These are phyloP conservation scores for Siderastrea siderea DNA, from an alignment of 92 coral and sea anemone genomes.

Conservation along the genomic window DNA sequence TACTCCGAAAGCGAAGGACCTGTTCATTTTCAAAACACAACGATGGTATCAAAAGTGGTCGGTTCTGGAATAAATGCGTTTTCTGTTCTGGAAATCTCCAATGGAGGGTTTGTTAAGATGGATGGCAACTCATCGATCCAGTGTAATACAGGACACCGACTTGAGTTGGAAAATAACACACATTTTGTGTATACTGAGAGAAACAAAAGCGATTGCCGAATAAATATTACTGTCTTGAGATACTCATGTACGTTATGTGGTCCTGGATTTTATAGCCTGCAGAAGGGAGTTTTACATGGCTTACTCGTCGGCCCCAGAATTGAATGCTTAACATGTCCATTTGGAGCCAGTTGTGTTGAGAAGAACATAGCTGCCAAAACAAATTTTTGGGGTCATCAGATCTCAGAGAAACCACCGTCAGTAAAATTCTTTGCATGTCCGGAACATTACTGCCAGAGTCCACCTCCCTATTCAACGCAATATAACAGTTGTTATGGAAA, in stretches of 20 bases:
- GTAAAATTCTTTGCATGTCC: too few relatives aligned
- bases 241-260: slow-evolving; percentile 59
- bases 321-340: slow-evolving; percentile 72
- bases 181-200: slow-evolving; percentile 18
- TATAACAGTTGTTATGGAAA: too few relatives aligned
- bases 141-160: slow-evolving; percentile 10
- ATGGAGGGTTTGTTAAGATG: slow-evolving; percentile 26
- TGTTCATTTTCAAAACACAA: too few relatives aligned
- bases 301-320: too few relatives aligned
- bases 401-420: too few relatives aligned
- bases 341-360: slow-evolving; percentile 60
- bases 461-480: too few relatives aligned
- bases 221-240: slow-evolving; percentile 25
- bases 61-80: background rate
- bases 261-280: slow-evolving; percentile 66
- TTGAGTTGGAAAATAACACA: slow-evolving; percentile 17
- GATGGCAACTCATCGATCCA: slow-evolving; percentile 16
- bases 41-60: background rate
- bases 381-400: slow-evolving; percentile 74
- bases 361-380: slow-evolving; percentile 67
- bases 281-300: too few relatives aligned
- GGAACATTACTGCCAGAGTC: too few relatives aligned
- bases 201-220: background rate
- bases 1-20: too few relatives aligned
- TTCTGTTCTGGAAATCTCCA: background rate